Evolutionary conservation across 2,797 vertebrate genomes (phyloP).

Genomic region (Rhynchonycteris naso): DNA sequence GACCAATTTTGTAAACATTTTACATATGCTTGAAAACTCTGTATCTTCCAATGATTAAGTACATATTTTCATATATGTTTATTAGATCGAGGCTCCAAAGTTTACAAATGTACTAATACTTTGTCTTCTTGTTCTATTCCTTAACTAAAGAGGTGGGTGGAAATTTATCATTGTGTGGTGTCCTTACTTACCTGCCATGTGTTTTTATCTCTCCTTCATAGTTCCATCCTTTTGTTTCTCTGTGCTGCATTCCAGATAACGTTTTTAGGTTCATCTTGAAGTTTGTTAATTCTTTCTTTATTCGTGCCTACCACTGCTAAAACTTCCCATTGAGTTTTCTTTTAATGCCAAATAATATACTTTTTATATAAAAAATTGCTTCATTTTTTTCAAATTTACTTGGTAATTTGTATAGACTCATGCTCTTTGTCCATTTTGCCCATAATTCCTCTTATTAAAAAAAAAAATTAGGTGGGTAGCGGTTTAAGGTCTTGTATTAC

Average conservation of each 20-base stretch:
- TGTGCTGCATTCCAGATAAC: not conserved
- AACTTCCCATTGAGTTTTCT: not conserved
- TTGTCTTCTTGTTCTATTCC: not conserved
- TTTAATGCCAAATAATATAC: not conserved
- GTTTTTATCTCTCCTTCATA: not conserved
- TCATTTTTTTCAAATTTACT: not conserved
- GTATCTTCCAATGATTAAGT: not conserved
- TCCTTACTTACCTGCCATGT: not conserved
- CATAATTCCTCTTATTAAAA: not conserved
- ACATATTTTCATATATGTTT: not conserved
- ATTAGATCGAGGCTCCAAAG: not conserved
- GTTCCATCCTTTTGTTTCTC: not conserved
- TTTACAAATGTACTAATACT: not conserved
- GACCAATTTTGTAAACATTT: not conserved
- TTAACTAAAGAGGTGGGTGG: not conserved
- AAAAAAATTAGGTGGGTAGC: not conserved
- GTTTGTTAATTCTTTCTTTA: not conserved
- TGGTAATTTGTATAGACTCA: not conserved
- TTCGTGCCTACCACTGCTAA: not conserved
- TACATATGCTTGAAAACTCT: not conserved
- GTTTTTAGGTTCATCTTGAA: not conserved
- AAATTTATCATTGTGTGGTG: not conserved
- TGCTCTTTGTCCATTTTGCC: not conserved
- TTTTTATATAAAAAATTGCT: not conserved
- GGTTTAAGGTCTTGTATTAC: not conserved